Percentiles rank a stretch among this genome's conserved stretches.
These are phyloP conservation scores for Morelia viridis DNA, from an alignment of 2,797 vertebrate genomes.

Conservation along the genomic window DNA sequence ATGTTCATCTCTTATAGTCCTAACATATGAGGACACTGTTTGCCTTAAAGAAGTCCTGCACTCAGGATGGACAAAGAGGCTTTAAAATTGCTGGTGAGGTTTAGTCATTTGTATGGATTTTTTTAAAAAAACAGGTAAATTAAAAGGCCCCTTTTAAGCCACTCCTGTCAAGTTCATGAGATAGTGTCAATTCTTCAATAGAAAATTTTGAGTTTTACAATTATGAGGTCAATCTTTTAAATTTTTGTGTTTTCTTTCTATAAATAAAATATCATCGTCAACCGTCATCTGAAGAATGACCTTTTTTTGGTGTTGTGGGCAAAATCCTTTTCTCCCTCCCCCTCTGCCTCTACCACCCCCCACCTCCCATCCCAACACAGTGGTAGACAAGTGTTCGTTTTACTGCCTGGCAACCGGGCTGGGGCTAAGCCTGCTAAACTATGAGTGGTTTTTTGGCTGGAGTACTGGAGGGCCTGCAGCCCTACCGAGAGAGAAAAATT, in stretches of 20 bases:
- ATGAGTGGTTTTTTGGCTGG: slow-evolving; percentile 90
- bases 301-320: slow-evolving; percentile 35
- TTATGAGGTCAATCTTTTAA: not conserved
- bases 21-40: not conserved
- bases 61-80: not conserved
- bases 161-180: not conserved
- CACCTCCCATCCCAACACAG: slow-evolving; percentile 59
- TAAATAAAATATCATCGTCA: slow-evolving; percentile 19
- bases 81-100: not conserved
- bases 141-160: not conserved
- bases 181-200: not conserved
- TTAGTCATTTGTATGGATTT: not conserved
- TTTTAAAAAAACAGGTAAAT: not conserved
- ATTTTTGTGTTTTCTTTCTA: slow-evolving; percentile 4
- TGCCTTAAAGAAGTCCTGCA: not conserved
- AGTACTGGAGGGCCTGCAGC: slow-evolving; percentile 86
- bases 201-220: not conserved
- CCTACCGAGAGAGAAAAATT: slow-evolving; percentile 90
- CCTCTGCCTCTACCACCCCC: slow-evolving; percentile 45
- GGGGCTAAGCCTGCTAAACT: slow-evolving; percentile 88
- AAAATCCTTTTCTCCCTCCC: slow-evolving; percentile 62
- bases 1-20: not conserved
- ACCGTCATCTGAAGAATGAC: slow-evolving; percentile 30
- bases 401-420: slow-evolving; percentile 94
- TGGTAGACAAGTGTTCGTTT: slow-evolving; percentile 86